Conservation (phyloP, 1,140 invertebrate species). For the Vollenhovia emeryi region DNA sequence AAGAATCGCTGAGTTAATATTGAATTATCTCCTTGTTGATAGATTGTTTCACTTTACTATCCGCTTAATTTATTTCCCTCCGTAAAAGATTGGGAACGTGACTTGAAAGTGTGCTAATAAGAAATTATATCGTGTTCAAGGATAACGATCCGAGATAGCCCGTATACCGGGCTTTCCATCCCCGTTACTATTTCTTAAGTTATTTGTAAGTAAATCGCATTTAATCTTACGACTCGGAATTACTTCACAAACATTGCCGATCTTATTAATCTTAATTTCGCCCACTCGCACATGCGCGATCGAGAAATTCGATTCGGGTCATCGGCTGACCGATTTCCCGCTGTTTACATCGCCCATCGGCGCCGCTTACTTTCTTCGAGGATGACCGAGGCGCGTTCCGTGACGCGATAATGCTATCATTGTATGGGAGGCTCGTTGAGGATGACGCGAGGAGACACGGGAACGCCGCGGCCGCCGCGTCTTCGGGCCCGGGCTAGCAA, state of each 20-base stretch:
- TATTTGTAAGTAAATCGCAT: conserved; percentile 18
- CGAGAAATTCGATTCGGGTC: conserved; percentile 40
- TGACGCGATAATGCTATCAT: conserved; percentile 65
- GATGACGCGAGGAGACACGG: conserved; percentile 27
- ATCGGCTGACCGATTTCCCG: conserved; percentile 9
- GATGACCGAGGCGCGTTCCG: conserved; percentile 38
- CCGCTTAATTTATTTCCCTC: conserved; percentile 11
- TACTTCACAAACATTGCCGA: neutral
- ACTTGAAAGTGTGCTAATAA: conserved; percentile 49
- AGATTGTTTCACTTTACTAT: conserved; percentile 26
- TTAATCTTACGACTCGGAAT: neutral
- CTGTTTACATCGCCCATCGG: conserved; percentile 20
- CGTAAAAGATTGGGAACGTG: conserved; percentile 48
- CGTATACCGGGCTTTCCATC: neutral
- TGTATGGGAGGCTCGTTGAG: conserved; percentile 62
- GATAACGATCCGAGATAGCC: conserved; percentile 3
- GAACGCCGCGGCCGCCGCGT: conserved; percentile 22
- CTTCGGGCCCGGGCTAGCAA: conserved; percentile 71
- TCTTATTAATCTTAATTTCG: conserved; percentile 11
- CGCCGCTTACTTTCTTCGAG: conserved; percentile 52
- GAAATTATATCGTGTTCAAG: conserved; percentile 35
- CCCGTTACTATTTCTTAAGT: conserved; percentile 1
- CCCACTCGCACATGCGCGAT: neutral
- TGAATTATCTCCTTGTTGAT: conserved; percentile 43
- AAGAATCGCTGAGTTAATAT: conserved; percentile 48